A percentile compares a stretch with the other conserved stretches of the same genome.
phyloP scores from a whole-genome alignment of 2,888 invertebrate genomes.

The Tenodera sinensis region DNA sequence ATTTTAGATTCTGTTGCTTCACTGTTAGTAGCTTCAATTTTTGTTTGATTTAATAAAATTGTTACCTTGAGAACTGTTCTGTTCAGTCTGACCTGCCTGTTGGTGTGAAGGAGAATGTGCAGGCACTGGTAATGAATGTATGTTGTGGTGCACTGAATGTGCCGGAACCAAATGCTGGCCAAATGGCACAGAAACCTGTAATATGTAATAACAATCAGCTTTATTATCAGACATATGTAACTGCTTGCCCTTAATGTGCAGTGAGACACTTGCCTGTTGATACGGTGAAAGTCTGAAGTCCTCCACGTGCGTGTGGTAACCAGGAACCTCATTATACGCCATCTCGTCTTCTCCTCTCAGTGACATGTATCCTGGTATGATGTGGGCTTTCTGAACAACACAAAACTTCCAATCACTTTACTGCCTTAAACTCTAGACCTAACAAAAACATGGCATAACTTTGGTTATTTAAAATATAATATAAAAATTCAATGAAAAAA shows the following conservation, averaged over 20 bases:
- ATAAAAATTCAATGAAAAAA: no score
- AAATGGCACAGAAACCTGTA: constrained; percentile 28
- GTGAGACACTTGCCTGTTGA: constrained; percentile 12
- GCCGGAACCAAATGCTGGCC: constrained; percentile 27
- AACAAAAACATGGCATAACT: no score
- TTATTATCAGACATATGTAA: not conserved
- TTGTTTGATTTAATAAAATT: no score
- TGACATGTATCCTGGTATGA: constrained; percentile 31
- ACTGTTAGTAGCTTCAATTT: no score
- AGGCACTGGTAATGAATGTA: constrained; percentile 13
- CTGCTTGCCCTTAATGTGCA: no score
- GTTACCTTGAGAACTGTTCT: constrained; percentile 16
- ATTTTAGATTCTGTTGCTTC: no score
- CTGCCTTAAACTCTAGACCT: no score
- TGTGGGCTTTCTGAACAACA: not conserved
- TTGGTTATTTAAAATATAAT: no score
- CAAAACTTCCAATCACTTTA: not conserved
- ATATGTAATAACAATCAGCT: not conserved
- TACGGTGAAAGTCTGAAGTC: constrained; percentile 29
- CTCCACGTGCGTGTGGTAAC: constrained; percentile 26
- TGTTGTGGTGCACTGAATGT: constrained; percentile 15
- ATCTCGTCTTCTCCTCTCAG: constrained; percentile 26
- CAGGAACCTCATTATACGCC: constrained; percentile 20
- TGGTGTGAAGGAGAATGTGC: constrained; percentile 15
- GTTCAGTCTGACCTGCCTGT: constrained; percentile 10